phyloP scores from a whole-genome alignment of 2,113 vertebrate species.

The Acrocephalus kingi region DNA sequence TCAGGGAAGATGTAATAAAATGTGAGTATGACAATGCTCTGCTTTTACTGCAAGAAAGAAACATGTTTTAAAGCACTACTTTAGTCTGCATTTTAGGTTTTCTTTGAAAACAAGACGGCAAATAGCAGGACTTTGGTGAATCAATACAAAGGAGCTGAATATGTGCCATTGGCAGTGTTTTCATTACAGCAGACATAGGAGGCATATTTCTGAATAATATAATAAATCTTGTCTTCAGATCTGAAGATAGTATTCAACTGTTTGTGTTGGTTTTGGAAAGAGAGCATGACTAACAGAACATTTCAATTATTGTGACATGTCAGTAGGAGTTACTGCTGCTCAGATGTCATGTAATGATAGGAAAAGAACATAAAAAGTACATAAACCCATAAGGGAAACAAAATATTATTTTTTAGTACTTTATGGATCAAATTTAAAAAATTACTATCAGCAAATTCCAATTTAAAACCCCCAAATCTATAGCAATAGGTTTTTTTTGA shows the following conservation, averaged over 20 bases:
- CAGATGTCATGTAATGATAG: neutral
- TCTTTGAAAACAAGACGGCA: neutral
- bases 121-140: neutral
- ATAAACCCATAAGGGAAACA: neutral
- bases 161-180: neutral
- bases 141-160: neutral
- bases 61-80: neutral
- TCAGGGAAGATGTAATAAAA: neutral
- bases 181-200: neutral
- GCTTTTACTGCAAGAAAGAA: neutral
- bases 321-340: neutral
- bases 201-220: neutral
- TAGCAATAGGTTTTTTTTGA: neutral
- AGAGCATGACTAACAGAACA: neutral
- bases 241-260: neutral
- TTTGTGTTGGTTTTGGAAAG: neutral
- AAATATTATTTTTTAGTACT: neutral
- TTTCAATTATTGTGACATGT: neutral
- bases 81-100: neutral
- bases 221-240: neutral
- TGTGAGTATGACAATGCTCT: neutral
- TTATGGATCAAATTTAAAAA: neutral
- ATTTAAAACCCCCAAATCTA: neutral
- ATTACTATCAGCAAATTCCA: neutral
- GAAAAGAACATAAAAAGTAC: neutral